Conservation (phyloP, 2,113 vertebrate species). For the Vanacampus margaritifer region DNA sequence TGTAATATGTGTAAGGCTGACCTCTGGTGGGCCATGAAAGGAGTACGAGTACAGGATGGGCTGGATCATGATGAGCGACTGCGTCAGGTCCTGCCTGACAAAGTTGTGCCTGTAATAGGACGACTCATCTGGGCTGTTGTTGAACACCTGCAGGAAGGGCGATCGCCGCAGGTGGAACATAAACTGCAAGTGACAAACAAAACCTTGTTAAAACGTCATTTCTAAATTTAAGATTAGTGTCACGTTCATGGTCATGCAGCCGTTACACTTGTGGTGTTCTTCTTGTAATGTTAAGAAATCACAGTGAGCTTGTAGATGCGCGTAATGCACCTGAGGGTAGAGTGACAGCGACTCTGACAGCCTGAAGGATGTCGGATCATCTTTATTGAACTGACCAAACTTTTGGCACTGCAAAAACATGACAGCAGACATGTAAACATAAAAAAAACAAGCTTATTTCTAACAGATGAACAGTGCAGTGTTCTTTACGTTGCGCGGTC, state of each 20-base stretch:
- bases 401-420: slow-evolving; percentile 87
- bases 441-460: background rate
- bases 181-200: slow-evolving; percentile 73
- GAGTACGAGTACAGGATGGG: slow-evolving; percentile 97
- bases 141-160: slow-evolving; percentile 96
- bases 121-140: slow-evolving; percentile 95
- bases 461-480: background rate
- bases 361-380: slow-evolving; percentile 89
- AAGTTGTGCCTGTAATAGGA: slow-evolving; percentile 97
- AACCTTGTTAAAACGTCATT: background rate
- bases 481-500: background rate
- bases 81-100: slow-evolving; percentile 90
- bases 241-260: background rate
- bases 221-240: background rate
- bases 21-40: slow-evolving; percentile 94
- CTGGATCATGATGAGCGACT: slow-evolving; percentile 98
- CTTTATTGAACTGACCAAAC: slow-evolving; percentile 96
- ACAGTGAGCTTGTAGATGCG: background rate
- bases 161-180: slow-evolving; percentile 97
- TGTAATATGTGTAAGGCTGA: slow-evolving; percentile 58
- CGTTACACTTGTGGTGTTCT: background rate
- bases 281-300: background rate
- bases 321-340: slow-evolving; percentile 87
- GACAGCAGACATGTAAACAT: slow-evolving; percentile 22
- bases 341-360: slow-evolving; percentile 93